These are phyloP conservation scores for Megatriorchis doriae DNA, from an alignment of 2,113 vertebrate genomes.

Conservation along the genomic window DNA sequence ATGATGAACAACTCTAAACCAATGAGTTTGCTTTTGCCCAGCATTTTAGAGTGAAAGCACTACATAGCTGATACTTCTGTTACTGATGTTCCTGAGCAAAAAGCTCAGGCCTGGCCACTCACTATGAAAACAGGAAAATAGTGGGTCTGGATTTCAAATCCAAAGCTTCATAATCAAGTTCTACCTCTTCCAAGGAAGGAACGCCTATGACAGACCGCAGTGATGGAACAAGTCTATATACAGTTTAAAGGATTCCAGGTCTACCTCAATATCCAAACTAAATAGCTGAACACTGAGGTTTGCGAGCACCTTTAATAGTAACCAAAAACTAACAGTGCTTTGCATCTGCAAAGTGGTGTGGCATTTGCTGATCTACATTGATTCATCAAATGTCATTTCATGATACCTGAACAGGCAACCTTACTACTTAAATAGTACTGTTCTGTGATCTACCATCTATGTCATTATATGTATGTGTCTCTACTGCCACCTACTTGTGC, in stretches of 20 bases:
- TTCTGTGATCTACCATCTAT: not conserved
- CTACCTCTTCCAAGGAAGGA: not conserved
- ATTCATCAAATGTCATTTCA: not conserved
- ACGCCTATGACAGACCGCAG: not conserved
- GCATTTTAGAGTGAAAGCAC: not conserved
- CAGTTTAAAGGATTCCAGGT: not conserved
- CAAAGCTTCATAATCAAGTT: not conserved
- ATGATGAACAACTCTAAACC: not conserved
- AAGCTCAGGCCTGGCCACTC: not conserved
- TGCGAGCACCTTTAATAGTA: not conserved
- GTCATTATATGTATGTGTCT: not conserved
- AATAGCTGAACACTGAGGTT: not conserved
- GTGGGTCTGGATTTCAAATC: not conserved
- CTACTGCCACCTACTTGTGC: constrained; percentile 33
- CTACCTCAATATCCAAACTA: not conserved
- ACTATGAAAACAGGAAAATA: not conserved
- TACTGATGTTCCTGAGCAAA: not conserved
- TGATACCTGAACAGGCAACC: not conserved
- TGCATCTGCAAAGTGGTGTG: not conserved
- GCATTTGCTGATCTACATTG: not conserved
- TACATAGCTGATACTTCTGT: not conserved
- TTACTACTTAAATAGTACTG: not conserved
- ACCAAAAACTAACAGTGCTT: not conserved
- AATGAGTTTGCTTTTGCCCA: not conserved
- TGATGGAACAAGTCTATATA: not conserved